A percentile compares a stretch with the other conserved stretches of the same genome.
These are phyloP conservation scores for Hedychridium roseum DNA, from an alignment of 2,888 invertebrate species.

Conservation along the genomic window DNA sequence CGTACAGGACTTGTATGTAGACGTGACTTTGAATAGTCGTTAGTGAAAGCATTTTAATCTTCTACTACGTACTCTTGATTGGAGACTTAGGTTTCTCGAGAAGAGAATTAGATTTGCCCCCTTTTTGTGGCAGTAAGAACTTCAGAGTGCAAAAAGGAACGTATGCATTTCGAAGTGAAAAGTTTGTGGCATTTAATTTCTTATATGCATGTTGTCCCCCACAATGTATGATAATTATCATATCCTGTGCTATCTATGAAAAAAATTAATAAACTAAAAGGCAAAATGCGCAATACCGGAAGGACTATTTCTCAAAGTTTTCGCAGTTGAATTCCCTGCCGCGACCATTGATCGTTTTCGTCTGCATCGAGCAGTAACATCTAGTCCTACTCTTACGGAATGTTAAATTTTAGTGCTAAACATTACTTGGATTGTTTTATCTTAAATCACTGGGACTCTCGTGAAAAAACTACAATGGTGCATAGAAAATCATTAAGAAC, in stretches of 20 bases:
- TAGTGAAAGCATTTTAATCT: no score
- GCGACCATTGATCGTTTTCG: neutral
- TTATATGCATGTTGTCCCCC: no score
- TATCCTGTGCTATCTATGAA: no score
- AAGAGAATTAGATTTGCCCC: neutral
- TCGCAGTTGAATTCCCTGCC: neutral
- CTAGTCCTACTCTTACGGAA: conserved; percentile 2
- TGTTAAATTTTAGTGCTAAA: neutral
- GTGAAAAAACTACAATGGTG: no score
- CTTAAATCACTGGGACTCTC: neutral
- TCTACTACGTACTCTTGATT: neutral
- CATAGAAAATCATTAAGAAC: no score
- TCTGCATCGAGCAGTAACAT: neutral
- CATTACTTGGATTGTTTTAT: neutral
- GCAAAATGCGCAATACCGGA: no score
- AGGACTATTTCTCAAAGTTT: neutral
- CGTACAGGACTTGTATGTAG: conserved; percentile 5
- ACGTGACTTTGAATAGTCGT: neutral
- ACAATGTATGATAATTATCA: no score
- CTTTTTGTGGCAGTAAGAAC: neutral
- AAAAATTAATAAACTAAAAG: no score
- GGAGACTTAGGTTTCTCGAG: conserved; percentile 1
- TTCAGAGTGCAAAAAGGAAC: neutral
- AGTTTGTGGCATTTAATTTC: no score
- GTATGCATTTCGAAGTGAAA: no score